Base-by-base conservation (phyloP, 1,140 invertebrate species). In the Cherax destructor region DNA sequence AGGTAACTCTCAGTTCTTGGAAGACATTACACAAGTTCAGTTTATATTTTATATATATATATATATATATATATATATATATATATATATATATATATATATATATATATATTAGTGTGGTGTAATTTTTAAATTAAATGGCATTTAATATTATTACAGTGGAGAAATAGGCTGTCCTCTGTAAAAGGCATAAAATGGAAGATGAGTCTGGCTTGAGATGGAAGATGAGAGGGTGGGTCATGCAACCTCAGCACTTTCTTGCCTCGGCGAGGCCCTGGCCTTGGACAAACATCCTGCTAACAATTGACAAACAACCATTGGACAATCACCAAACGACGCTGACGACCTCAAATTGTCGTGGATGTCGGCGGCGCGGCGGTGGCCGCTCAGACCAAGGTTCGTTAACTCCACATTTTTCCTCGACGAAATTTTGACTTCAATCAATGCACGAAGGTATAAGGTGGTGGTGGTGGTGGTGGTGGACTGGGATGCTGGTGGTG, bases 251-350 rank as follows among this genome's bases (percentile, higher is more conserved):
- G 72, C 88, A 13, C 30, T 72, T 41, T 50, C 52, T 49, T 79
- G 59, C 7, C 59, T 80, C 56, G 30, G 6, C 78, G 21, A 4
- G n/a, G 13, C 47, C 13, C 3, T 3, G 47, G 24, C 65, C 74
- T 24, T 91, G 88, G 88, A 91, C 88, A 91, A 85, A 91, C 88
- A 91, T 59, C 56, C 88, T 83, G n/a, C 88, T 91, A 91, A 91
- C 88, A 91, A 91, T 91, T 79, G 88, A 91, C 88, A 91, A 91
- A 91, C 88, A 91, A 79, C 88, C 88, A 77, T 59, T 24, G 80
- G 80, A 65, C 86, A 85, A 91, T 91, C 88, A 91, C 81, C 88
- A 76, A 91, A 85, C 88, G 88, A 89, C 52, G 65, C 80, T 89
- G 79, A 89, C 50, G 80, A 85, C 81, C 81, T 52, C 88, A 83